Percentiles rank a stretch among this genome's conserved stretches.
phyloP scores from a whole-genome alignment of 2,888 invertebrate species.

The Nesidiocoris tenuis region DNA sequence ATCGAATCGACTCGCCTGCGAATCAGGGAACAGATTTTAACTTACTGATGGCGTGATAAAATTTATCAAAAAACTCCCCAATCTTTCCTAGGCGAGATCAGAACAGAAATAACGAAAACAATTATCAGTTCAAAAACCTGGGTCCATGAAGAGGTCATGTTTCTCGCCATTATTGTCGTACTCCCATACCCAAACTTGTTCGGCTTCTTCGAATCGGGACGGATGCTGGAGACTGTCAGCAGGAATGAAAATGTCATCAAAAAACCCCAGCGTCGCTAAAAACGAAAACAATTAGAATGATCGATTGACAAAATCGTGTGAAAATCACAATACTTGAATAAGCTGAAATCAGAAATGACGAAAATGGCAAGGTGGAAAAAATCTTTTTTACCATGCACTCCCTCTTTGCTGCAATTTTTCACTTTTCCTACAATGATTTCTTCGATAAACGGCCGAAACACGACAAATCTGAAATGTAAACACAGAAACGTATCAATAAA shows the following conservation, averaged over 20 bases:
- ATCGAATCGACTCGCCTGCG: constrained; percentile 79
- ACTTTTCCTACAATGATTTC: constrained; percentile 90
- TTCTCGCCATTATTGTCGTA: constrained; percentile 79
- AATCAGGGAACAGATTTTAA: constrained; percentile 65
- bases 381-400: constrained; percentile 71
- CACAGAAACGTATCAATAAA: neutral
- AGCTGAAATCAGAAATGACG: no score
- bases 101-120: no score
- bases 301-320: no score
- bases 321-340: no score
- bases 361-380: neutral
- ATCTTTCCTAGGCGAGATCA: no score
- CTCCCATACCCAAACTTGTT: constrained; percentile 96
- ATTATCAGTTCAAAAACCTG: no score
- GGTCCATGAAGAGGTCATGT: constrained; percentile 93
- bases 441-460: constrained; percentile 92
- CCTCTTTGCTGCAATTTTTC: constrained; percentile 76
- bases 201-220: constrained; percentile 85
- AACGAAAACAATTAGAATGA: constrained; percentile 50
- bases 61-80: no score
- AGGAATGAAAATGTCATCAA: constrained; percentile 94
- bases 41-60: neutral
- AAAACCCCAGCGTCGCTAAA: constrained; percentile 90
- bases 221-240: constrained; percentile 89
- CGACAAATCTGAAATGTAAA: constrained; percentile 69